Conservation (phyloP, 2,113 vertebrate genomes). For the Archocentrus centrarchus region DNA sequence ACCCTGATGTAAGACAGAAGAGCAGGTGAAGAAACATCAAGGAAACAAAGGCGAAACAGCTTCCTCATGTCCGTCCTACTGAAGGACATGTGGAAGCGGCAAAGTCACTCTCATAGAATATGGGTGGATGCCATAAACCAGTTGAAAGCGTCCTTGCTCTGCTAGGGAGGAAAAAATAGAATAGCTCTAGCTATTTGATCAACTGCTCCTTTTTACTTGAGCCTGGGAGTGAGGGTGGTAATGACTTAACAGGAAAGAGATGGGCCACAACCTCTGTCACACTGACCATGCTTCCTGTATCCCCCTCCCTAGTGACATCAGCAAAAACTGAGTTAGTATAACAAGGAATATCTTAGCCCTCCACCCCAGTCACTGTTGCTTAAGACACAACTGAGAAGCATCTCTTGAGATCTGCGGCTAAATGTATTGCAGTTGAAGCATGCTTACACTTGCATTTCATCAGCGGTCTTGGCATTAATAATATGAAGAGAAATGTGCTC, state of each 20-base stretch:
- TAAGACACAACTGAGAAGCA: slow-evolving; percentile 4
- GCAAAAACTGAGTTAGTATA: slow-evolving; percentile 33
- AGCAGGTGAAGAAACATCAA: not conserved
- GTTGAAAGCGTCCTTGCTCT: not conserved
- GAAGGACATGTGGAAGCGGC: not conserved
- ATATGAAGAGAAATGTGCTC: not conserved
- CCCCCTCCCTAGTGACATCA: slow-evolving; percentile 43
- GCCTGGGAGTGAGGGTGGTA: not conserved
- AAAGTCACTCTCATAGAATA: not conserved
- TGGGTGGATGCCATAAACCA: not conserved
- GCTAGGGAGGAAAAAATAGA: slow-evolving; percentile 33
- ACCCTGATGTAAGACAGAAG: slow-evolving; percentile 78
- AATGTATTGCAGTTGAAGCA: not conserved
- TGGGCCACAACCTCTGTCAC: slow-evolving; percentile 27
- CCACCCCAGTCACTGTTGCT: slow-evolving; percentile 15
- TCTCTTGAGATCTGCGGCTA: not conserved
- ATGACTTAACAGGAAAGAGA: slow-evolving; percentile 67
- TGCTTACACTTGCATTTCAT: slow-evolving; percentile 24
- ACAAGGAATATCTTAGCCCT: not conserved
- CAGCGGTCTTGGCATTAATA: not conserved
- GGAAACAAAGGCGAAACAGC: not conserved
- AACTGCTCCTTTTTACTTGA: slow-evolving; percentile 45
- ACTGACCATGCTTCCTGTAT: slow-evolving; percentile 61
- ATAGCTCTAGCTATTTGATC: not conserved
- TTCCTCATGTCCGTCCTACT: not conserved